These are phyloP conservation scores for Mellilla xanthometata DNA, from an alignment of 2,888 invertebrate species.

Conservation along the genomic window DNA sequence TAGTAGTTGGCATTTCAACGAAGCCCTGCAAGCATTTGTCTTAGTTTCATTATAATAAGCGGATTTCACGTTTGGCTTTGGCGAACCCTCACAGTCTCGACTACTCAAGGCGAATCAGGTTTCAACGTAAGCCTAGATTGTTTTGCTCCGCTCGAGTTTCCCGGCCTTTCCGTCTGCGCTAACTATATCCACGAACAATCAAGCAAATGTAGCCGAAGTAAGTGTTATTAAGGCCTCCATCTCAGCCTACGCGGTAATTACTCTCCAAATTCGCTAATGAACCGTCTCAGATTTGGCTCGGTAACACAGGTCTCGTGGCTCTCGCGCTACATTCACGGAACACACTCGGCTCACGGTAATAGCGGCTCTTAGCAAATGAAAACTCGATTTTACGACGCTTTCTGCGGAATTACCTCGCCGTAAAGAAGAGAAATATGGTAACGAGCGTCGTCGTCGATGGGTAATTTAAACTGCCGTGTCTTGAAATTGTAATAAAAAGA, in stretches of 20 bases:
- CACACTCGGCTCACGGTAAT: slow-evolving; percentile 50
- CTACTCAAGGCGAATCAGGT: slow-evolving; percentile 58
- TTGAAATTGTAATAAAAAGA: slow-evolving; percentile 7
- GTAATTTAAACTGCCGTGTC: slow-evolving; percentile 14
- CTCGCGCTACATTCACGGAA: slow-evolving; percentile 46
- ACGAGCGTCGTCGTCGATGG: slow-evolving; percentile 33
- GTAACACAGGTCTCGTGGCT: slow-evolving; percentile 24
- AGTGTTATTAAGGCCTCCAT: slow-evolving; percentile 10
- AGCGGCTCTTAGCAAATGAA: slow-evolving; percentile 70
- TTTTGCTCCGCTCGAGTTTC: slow-evolving; percentile 60
- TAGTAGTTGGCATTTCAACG: slow-evolving; percentile 19
- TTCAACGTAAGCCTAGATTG: slow-evolving; percentile 72
- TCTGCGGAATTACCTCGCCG: slow-evolving; percentile 56
- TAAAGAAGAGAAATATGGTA: slow-evolving; percentile 48
- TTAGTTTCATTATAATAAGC: slow-evolving; percentile 64
- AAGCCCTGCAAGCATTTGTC: slow-evolving; percentile 54
- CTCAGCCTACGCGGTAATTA: slow-evolving; percentile 9
- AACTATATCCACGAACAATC: slow-evolving; percentile 15
- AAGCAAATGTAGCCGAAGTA: slow-evolving; percentile 21
- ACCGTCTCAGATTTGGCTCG: slow-evolving; percentile 22
- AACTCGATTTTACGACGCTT: slow-evolving; percentile 69
- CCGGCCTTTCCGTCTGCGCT: slow-evolving; percentile 36
- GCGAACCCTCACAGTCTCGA: slow-evolving; percentile 37
- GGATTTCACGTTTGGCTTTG: slow-evolving; percentile 53
- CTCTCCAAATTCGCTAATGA: slow-evolving; percentile 28